These are phyloP conservation scores for Engystomops pustulosus DNA, from an alignment of 2,113 vertebrate genomes.

Conservation along the genomic window DNA sequence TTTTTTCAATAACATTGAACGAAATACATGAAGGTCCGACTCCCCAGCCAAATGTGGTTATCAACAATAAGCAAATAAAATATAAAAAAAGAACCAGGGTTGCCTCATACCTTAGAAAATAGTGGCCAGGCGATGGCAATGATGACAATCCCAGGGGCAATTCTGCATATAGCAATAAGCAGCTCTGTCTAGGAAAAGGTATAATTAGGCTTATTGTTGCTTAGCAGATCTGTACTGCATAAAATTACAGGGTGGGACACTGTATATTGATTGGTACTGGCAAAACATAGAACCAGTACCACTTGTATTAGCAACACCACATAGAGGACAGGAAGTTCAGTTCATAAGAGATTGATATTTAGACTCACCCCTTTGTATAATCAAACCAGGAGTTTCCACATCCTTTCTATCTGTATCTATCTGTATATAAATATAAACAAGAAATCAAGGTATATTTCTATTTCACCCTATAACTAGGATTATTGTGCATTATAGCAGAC, in stretches of 20 bases:
- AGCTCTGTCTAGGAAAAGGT: not conserved
- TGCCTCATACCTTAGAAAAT: too few species aligned
- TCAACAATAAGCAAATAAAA: too few species aligned
- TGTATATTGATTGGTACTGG: not conserved
- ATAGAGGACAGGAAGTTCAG: not conserved
- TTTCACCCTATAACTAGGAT: not conserved
- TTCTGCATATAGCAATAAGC: not conserved
- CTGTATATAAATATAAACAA: not conserved
- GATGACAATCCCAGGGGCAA: not conserved
- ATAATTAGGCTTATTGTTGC: not conserved
- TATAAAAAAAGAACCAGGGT: too few species aligned
- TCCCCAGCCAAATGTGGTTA: too few species aligned
- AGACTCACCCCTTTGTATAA: slow-evolving; percentile 6
- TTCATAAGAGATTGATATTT: not conserved
- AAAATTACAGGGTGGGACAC: not conserved
- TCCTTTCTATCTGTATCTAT: too few species aligned
- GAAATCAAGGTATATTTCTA: not conserved
- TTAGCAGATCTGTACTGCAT: not conserved
- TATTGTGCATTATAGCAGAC: too few species aligned
- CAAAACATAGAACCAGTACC: too few species aligned
- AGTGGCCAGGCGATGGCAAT: too few species aligned
- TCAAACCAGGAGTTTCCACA: not conserved
- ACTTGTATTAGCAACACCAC: not conserved
- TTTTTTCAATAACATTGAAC: too few species aligned
- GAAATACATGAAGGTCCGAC: too few species aligned